A percentile compares a stretch with the other conserved stretches of the same genome.
Conservation (phyloP, 2,888 invertebrate species). For the Drosophila merina region DNA sequence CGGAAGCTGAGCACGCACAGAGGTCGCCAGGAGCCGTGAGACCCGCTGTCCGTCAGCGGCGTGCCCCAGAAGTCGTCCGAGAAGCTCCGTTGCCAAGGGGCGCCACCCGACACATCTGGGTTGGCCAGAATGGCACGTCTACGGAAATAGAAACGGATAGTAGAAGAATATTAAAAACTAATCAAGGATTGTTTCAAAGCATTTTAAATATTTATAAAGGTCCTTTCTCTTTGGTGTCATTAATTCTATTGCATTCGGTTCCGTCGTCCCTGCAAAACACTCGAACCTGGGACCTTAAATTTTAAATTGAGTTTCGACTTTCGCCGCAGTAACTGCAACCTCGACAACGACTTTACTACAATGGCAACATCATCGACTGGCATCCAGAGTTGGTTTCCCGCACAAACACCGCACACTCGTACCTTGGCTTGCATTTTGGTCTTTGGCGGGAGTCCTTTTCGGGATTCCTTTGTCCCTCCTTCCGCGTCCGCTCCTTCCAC, state of each 20-base stretch:
- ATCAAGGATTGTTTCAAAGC: background rate
- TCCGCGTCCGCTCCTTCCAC: constrained; percentile 13
- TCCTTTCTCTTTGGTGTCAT: background rate
- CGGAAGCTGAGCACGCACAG: constrained; percentile 95
- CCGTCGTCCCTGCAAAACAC: no score
- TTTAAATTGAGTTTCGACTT: constrained; percentile 1
- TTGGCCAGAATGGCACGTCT: constrained; percentile 98
- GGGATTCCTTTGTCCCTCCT: constrained; percentile 5
- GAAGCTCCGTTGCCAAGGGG: constrained; percentile 92
- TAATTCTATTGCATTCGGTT: background rate
- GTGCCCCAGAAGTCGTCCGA: constrained; percentile 99
- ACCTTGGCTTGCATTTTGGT: constrained; percentile 34
- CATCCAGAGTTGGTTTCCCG: constrained; percentile 31
- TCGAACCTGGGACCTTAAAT: background rate
- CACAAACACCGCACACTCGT: constrained; percentile 19
- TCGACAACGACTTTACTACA: constrained; percentile 40
- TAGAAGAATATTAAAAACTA: background rate
- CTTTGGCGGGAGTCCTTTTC: constrained; percentile 35
- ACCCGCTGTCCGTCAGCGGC: constrained; percentile 94
- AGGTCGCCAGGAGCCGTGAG: constrained; percentile 98
- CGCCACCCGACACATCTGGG: constrained; percentile 94
- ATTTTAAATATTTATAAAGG: background rate
- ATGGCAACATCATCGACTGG: constrained; percentile 47
- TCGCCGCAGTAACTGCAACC: constrained; percentile 10
- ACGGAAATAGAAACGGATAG: constrained; percentile 70